Percentiles rank a stretch among this genome's conserved stretches.
phyloP scores from a whole-genome alignment of 1,140 invertebrate genomes.

The Drosophila repleta region DNA sequence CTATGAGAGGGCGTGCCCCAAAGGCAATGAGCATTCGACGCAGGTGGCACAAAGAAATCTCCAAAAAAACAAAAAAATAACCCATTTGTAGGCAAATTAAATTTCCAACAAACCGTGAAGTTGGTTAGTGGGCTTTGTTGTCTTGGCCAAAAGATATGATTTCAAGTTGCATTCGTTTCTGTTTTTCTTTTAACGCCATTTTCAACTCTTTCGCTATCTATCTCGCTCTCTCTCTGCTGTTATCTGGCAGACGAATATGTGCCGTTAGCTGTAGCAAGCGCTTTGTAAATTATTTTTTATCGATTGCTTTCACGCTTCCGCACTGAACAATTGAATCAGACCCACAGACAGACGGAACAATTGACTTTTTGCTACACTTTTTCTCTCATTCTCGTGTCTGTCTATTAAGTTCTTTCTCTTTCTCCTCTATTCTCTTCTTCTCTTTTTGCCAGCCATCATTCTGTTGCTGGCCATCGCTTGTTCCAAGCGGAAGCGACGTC shows the following conservation, averaged over 20 bases:
- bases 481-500: slow-evolving; percentile 69
- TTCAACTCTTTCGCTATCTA: neutral
- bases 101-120: slow-evolving; percentile 77
- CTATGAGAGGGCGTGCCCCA: slow-evolving; percentile 26
- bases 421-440: slow-evolving; percentile 47
- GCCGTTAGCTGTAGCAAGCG: slow-evolving; percentile 34
- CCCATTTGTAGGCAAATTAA: slow-evolving; percentile 78
- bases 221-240: slow-evolving; percentile 2
- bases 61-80: slow-evolving; percentile 32
- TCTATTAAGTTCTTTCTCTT: slow-evolving; percentile 6
- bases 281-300: slow-evolving; percentile 59
- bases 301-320: slow-evolving; percentile 54
- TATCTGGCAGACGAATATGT: slow-evolving; percentile 31
- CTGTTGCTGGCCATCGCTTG: slow-evolving; percentile 17
- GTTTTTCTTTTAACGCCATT: neutral
- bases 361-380: slow-evolving; percentile 43
- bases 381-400: slow-evolving; percentile 36
- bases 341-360: slow-evolving; percentile 42
- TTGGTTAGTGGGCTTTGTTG: slow-evolving; percentile 66
- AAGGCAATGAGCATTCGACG: slow-evolving; percentile 11
- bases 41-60: slow-evolving; percentile 30
- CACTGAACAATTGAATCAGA: slow-evolving; percentile 44
- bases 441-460: slow-evolving; percentile 39
- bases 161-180: slow-evolving; percentile 2
- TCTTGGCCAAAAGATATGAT: slow-evolving; percentile 21